These are phyloP conservation scores for Bryconaethiops microstoma DNA, from an alignment of 2,797 vertebrate species.

Conservation along the genomic window DNA sequence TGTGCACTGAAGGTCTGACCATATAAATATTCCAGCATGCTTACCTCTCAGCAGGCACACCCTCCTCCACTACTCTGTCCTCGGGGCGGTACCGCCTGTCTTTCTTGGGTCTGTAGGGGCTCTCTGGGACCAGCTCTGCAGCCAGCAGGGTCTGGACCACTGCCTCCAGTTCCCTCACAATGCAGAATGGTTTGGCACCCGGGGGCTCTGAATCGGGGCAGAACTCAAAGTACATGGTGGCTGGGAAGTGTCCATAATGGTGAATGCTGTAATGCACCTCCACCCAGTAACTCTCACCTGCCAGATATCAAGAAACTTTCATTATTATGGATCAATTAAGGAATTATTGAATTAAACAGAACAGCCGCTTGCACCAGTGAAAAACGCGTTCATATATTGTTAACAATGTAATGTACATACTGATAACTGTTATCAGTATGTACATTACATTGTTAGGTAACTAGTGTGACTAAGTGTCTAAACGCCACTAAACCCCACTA, in stretches of 20 bases:
- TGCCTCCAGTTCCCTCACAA: slow-evolving; percentile 81
- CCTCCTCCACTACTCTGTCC: slow-evolving; percentile 70
- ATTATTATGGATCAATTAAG: not conserved
- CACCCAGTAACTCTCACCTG: slow-evolving; percentile 79
- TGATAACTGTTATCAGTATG: too few relatives aligned
- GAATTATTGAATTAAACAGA: not conserved
- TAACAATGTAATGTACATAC: not conserved
- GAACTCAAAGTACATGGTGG: slow-evolving; percentile 83
- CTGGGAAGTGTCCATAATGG: slow-evolving; percentile 79
- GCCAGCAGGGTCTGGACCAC: slow-evolving; percentile 74
- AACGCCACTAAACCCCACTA: too few relatives aligned
- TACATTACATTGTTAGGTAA: too few relatives aligned
- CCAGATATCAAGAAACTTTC: not conserved
- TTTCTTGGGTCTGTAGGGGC: slow-evolving; percentile 77
- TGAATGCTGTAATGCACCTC: slow-evolving; percentile 71
- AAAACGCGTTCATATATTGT: not conserved
- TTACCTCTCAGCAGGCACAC: slow-evolving; percentile 77
- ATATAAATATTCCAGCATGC: not conserved
- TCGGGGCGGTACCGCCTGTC: slow-evolving; percentile 57
- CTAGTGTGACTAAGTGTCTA: too few relatives aligned
- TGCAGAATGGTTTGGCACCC: slow-evolving; percentile 73
- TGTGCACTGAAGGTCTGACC: not conserved
- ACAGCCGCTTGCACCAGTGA: not conserved
- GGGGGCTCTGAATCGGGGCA: slow-evolving; percentile 69
- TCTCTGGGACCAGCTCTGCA: slow-evolving; percentile 77